Evolutionary conservation across 1,140 invertebrate species (phyloP), one percentile per base, ranked within the genome.

Genomic region (Papilio xuthus): DNA sequence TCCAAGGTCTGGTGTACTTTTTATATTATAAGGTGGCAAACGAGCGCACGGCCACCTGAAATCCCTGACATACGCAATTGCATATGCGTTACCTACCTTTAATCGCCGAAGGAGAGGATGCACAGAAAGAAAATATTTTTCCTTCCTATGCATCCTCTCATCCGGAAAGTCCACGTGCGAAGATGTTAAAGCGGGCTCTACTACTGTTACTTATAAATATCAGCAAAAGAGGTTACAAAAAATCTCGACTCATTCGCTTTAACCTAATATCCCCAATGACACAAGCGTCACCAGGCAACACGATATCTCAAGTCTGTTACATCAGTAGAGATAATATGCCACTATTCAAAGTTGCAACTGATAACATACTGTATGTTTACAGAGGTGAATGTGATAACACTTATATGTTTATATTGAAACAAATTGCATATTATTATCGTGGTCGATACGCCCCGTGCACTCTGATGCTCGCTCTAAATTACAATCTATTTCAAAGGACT

Each of bases 311-410:
- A 77, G 74, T 32, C 69, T 28, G 26, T 74, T 78, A 71, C 72
- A 76, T 78, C 77, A 81, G 63, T 76, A 50, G 56, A 80, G 74
- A 50, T 72, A 80, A 77, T 32, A 63, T 78, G 73, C 42, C 75
- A 80, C 74, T 82, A 81, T 84, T 85, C 84, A 84, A 82, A 83
- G 82, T 83, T 82, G 81, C 80, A 80, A 76, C 71, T 83, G 80
- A 85, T 85, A 84, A 83, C 79, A 10, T 56, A n/a, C 73, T 77
- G 77, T 82, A 79, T 75, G 82, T 80, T 75, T 78, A 81, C 78
- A 76, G 78, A 82, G 80, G 79, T 81, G 80, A 81, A 80, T 77
- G 71, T 80, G 79, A 82, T 82, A 83, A 83, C 71, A 80, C 81
- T 82, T 81, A 79, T 75, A 82, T 83, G 75, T 84, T 77, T 79